These are phyloP conservation scores for Camponotus pennsylvanicus DNA, from an alignment of 1,140 invertebrate genomes.

Conservation along the genomic window DNA sequence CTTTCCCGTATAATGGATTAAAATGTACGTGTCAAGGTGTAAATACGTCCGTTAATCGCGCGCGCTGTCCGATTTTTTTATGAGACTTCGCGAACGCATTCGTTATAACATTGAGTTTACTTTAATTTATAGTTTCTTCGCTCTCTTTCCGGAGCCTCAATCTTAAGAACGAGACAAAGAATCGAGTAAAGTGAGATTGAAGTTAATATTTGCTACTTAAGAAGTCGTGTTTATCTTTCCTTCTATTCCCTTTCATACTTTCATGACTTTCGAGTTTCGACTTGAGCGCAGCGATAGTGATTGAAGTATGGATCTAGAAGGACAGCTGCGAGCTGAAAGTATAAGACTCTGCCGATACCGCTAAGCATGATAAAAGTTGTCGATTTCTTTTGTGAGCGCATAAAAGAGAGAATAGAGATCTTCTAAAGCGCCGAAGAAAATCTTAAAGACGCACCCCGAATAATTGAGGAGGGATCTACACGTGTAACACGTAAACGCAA, in stretches of 20 bases:
- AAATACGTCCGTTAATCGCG: constrained; percentile 1
- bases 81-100: not conserved
- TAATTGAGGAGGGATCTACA: constrained; percentile 42
- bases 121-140: not conserved
- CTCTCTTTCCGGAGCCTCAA: not conserved
- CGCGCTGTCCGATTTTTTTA: not conserved
- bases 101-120: not conserved
- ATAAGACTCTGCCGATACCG: constrained; percentile 10
- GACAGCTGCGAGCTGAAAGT: not conserved
- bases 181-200: constrained; percentile 32
- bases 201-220: constrained; percentile 37
- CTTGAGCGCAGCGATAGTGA: not conserved
- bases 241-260: not conserved
- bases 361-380: constrained; percentile 37
- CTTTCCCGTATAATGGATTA: not conserved
- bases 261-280: constrained; percentile 1
- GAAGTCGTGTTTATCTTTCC: not conserved
- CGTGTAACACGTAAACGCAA: constrained; percentile 2
- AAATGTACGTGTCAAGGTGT: not conserved
- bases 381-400: not conserved
- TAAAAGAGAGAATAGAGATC: not conserved
- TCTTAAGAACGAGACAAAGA: not conserved
- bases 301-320: constrained; percentile 1
- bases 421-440: not conserved
- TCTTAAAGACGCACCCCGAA: constrained; percentile 13